phyloP scores from a whole-genome alignment of 2,888 invertebrate genomes.

The Phengaris alcon region DNA sequence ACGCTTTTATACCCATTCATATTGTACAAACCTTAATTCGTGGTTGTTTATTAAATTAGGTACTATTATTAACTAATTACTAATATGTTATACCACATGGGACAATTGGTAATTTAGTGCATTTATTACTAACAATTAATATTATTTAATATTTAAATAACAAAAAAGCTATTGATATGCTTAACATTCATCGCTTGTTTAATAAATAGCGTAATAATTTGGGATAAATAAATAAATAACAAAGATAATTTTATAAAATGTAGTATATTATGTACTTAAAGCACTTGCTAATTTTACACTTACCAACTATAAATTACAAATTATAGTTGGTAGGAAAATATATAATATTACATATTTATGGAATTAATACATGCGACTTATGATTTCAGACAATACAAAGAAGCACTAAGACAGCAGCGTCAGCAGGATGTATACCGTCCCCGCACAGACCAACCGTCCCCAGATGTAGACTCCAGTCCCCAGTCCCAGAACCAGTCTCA shows the following conservation, averaged over 20 bases:
- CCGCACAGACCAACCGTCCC: conserved; percentile 80
- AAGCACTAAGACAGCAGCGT: conserved; percentile 91
- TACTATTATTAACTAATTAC: not conserved
- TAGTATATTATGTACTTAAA: not conserved
- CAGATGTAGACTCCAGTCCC: conserved; percentile 76
- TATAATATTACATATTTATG: not conserved
- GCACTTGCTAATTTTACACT: not conserved
- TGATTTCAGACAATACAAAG: conserved; percentile 89
- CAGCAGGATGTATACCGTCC: conserved; percentile 89
- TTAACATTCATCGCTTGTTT: not conserved
- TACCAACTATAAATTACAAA: not conserved
- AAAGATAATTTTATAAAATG: not conserved
- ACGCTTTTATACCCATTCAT: conserved; percentile 9
- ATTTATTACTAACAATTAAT: not conserved
- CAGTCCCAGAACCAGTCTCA: conserved; percentile 75
- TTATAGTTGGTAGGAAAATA: not conserved
- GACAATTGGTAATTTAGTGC: not conserved
- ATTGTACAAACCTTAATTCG: not conserved
- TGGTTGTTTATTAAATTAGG: not conserved
- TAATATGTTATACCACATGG: not conserved
- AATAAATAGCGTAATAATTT: not conserved
- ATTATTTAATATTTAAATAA: no score
- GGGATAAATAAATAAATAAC: no score
- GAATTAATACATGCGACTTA: not conserved
- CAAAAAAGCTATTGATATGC: not conserved